Evolutionary conservation across 2,797 vertebrate genomes (phyloP).

Genomic region (Australoheros facetus): DNA sequence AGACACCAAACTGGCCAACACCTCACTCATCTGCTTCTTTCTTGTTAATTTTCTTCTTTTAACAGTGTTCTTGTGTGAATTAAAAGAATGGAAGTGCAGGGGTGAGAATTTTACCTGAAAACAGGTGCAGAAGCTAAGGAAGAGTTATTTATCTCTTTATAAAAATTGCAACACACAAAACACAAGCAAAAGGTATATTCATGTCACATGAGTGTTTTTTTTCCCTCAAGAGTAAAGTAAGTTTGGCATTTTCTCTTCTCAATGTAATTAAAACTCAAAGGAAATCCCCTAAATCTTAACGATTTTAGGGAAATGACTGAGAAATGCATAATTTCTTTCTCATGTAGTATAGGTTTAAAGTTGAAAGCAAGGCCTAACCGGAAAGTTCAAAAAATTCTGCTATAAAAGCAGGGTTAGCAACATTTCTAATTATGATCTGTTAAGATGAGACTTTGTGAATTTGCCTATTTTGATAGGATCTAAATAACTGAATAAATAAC

Average conservation of each 20-base stretch:
- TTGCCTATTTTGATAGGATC: background rate
- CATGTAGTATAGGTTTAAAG: background rate
- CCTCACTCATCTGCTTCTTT: conserved; percentile 29
- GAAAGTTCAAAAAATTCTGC: background rate
- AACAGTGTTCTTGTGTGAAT: conserved; percentile 13
- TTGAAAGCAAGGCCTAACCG: background rate
- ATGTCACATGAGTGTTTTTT: background rate
- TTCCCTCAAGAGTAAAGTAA: background rate
- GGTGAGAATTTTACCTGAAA: background rate
- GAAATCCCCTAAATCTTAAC: background rate
- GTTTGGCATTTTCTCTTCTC: background rate
- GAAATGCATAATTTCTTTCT: background rate
- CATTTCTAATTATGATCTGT: background rate
- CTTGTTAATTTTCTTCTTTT: conserved; percentile 26
- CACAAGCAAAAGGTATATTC: background rate
- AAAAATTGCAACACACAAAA: background rate
- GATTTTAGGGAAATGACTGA: background rate
- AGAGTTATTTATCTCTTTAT: background rate
- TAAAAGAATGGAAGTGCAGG: background rate
- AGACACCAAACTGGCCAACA: conserved; percentile 55
- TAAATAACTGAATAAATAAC: background rate
- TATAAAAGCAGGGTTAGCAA: background rate
- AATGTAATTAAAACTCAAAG: background rate
- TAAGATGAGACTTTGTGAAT: background rate
- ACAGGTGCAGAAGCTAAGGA: background rate